phyloP scores from a whole-genome alignment of 1,140 invertebrate species.

The Pemphigus obesinymphae region DNA sequence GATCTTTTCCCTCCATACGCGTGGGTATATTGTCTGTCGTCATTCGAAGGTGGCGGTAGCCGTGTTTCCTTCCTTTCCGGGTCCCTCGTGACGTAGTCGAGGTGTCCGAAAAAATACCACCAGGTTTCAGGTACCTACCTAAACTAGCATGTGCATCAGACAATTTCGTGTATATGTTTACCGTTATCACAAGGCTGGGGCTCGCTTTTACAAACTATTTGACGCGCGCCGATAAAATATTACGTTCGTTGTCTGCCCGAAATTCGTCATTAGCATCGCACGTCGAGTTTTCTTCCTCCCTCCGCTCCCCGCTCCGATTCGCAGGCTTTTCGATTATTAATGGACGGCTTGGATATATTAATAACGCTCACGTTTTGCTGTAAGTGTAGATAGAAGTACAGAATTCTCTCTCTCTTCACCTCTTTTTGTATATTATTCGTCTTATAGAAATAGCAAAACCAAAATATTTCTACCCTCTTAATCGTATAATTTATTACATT shows the following conservation, averaged over 20 bases:
- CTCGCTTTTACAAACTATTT: neutral
- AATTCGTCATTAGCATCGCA: neutral
- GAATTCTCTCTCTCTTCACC: neutral
- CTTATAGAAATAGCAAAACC: neutral
- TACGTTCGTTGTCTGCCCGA: neutral
- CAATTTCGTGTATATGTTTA: no score
- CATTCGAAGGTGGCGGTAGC: neutral
- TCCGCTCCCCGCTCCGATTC: neutral
- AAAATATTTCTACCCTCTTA: neutral
- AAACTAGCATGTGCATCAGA: no score
- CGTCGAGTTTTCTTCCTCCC: neutral
- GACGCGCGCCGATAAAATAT: slow-evolving; percentile 35
- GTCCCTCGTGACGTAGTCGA: no score
- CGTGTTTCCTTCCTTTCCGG: neutral
- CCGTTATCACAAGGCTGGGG: neutral
- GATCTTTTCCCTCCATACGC: neutral
- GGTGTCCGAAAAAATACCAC: neutral
- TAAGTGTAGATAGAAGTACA: no score
- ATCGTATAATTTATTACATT: neutral
- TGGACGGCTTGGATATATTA: slow-evolving; percentile 13
- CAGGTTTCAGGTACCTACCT: no score
- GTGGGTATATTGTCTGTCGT: neutral
- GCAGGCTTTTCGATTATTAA: neutral
- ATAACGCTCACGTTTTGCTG: no score
- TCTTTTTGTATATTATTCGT: neutral